A percentile compares a stretch with the other conserved stretches of the same genome.
phyloP scores from a whole-genome alignment of 2,888 invertebrate genomes.

The Leptopilina syphax region DNA sequence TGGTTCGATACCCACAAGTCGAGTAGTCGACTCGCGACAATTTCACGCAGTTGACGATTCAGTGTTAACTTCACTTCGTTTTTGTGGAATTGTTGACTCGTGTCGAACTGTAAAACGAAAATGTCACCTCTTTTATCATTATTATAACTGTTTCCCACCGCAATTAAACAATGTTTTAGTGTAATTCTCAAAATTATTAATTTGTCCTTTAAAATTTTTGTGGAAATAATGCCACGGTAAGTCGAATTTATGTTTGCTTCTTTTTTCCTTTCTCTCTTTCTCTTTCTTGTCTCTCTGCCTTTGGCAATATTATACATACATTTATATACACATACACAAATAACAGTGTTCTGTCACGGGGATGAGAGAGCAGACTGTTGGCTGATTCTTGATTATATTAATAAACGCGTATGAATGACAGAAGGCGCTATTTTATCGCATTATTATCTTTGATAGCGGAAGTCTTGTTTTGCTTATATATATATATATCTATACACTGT shows the following conservation, averaged over 20 bases:
- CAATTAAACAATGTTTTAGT: neutral
- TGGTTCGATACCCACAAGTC: neutral
- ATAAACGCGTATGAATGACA: constrained; percentile 7
- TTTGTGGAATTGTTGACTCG: constrained; percentile 7
- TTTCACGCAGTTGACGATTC: neutral
- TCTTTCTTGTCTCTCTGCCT: neutral
- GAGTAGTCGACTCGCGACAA: neutral
- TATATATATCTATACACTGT: neutral
- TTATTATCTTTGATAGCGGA: constrained; percentile 20
- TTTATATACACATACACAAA: neutral
- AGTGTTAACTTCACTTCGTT: constrained; percentile 19
- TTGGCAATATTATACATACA: too few relatives aligned
- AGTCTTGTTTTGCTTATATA: neutral
- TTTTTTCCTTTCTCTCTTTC: neutral
- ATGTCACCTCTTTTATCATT: constrained; percentile 53
- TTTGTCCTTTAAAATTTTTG: neutral
- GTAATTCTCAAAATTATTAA: neutral
- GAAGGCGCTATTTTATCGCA: constrained; percentile 10
- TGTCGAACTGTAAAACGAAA: constrained; percentile 56
- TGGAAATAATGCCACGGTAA: constrained; percentile 59
- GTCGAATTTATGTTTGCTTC: constrained; percentile 35
- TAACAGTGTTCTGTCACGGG: neutral
- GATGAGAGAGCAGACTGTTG: neutral
- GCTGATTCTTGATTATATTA: constrained; percentile 7
- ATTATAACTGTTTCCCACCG: constrained; percentile 52